Conservation (phyloP, 2,888 invertebrate genomes). For the Myathropa florea region DNA sequence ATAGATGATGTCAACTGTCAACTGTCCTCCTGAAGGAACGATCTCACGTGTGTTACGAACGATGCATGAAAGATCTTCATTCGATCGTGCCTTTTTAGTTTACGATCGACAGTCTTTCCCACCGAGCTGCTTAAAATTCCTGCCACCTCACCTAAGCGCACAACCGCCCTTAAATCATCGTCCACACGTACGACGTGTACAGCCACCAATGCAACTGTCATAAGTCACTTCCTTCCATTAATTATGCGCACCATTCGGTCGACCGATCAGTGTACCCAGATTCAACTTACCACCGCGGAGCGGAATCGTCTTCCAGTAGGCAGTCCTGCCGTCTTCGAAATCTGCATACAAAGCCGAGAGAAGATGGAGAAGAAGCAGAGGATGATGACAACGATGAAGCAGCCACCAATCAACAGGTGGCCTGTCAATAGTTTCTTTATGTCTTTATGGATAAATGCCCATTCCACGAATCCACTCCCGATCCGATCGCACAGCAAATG, state of each 20-base stretch:
- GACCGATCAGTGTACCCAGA: slow-evolving; percentile 31
- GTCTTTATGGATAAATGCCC: slow-evolving; percentile 58
- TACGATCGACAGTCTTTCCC: background rate
- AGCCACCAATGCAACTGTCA: slow-evolving; percentile 35
- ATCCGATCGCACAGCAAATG: background rate
- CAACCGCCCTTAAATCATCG: slow-evolving; percentile 10
- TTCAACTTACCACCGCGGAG: background rate
- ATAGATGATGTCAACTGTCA: background rate
- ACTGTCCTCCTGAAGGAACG: background rate
- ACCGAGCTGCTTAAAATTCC: slow-evolving; percentile 5
- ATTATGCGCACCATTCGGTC: slow-evolving; percentile 13
- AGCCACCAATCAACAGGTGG: slow-evolving; percentile 17
- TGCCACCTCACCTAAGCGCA: background rate
- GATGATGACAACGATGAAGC: background rate
- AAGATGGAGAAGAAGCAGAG: background rate
- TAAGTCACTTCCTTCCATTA: slow-evolving; percentile 49
- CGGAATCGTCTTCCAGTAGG: background rate
- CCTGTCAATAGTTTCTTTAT: slow-evolving; percentile 60
- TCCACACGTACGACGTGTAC: slow-evolving; percentile 8
- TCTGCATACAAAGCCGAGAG: slow-evolving; percentile 59
- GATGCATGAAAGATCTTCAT: background rate
- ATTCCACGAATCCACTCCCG: slow-evolving; percentile 29
- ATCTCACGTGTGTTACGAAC: background rate
- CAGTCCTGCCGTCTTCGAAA: slow-evolving; percentile 5
- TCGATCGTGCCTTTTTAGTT: background rate